Percentiles rank a stretch among this genome's conserved stretches.
Conservation (phyloP, 1,140 invertebrate species). For the Epicauta chinensis region DNA sequence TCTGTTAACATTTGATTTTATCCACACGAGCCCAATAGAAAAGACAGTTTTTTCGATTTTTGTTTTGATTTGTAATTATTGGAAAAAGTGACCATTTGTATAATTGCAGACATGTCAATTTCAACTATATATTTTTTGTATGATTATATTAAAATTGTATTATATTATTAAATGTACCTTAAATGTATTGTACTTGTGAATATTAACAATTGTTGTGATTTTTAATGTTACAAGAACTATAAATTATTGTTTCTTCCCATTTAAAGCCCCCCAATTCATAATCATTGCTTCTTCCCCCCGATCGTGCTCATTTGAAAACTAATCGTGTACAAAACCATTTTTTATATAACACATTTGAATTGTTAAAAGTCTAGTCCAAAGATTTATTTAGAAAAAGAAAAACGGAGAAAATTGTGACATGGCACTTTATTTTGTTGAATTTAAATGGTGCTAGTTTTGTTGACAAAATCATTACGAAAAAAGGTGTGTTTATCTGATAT, state of each 20-base stretch:
- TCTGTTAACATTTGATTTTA: not conserved
- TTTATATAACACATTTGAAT: conserved; percentile 7
- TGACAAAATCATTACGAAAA: not conserved
- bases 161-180: conserved; percentile 14
- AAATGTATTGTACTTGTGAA: conserved; percentile 16
- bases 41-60: no score
- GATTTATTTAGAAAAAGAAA: not conserved
- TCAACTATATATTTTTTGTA: conserved; percentile 15
- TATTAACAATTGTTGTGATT: conserved; percentile 17
- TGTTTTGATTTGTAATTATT: no score
- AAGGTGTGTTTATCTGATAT: not conserved
- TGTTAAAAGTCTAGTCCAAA: conserved; percentile 17
- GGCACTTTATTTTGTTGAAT: no score
- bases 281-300: no score
- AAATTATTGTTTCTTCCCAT: not conserved
- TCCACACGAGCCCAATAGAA: no score
- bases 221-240: conserved; percentile 12
- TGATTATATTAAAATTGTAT: conserved; percentile 6
- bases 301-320: no score
- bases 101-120: conserved; percentile 10
- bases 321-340: conserved; percentile 10
- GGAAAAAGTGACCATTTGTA: no score
- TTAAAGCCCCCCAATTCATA: no score
- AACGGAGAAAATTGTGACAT: no score
- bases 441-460: no score